Percentiles rank a stretch among this genome's conserved stretches.
phyloP scores from a whole-genome alignment of 2,113 vertebrate genomes.

The human (Homo sapiens) region DNA sequence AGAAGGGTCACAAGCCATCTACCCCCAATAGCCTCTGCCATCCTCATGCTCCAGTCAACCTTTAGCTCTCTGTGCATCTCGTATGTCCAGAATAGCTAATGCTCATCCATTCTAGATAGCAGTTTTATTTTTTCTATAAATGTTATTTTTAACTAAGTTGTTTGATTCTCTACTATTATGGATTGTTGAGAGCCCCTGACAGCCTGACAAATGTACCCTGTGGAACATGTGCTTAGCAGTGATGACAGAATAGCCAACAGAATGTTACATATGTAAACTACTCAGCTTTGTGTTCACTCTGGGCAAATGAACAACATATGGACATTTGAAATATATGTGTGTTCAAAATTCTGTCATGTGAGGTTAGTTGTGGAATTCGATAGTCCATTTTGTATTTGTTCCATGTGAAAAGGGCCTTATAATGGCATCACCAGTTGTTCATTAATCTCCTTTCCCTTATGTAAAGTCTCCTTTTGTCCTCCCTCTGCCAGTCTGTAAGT shows the following conservation, averaged over 20 bases:
- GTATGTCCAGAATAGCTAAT: not conserved
- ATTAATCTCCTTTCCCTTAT: conserved; percentile 28
- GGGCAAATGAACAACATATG: not conserved
- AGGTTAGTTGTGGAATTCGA: not conserved
- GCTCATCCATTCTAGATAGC: not conserved
- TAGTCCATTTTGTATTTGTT: not conserved
- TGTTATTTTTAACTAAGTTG: conserved; percentile 24
- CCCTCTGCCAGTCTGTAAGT: conserved; percentile 2
- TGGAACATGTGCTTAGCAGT: not conserved
- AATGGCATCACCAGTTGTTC: not conserved
- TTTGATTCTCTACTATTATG: not conserved
- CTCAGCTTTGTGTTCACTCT: conserved; percentile 44
- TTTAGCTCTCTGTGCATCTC: not conserved
- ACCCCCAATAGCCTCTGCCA: rapidly evolving
- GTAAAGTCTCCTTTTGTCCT: not conserved
- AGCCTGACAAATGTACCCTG: not conserved
- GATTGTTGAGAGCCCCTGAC: conserved; percentile 30
- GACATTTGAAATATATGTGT: conserved; percentile 1
- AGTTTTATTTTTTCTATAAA: not conserved
- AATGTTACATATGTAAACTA: not conserved
- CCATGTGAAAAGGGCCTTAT: not conserved
- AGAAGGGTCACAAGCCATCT: rapidly evolving
- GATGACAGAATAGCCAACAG: conserved; percentile 6
- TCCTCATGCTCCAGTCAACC: not conserved
- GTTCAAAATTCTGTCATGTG: not conserved